Evolutionary conservation across 2,797 vertebrate species (phyloP), one percentile per base, ranked within the genome.

Genomic region (Chiroxiphia lanceolata): DNA sequence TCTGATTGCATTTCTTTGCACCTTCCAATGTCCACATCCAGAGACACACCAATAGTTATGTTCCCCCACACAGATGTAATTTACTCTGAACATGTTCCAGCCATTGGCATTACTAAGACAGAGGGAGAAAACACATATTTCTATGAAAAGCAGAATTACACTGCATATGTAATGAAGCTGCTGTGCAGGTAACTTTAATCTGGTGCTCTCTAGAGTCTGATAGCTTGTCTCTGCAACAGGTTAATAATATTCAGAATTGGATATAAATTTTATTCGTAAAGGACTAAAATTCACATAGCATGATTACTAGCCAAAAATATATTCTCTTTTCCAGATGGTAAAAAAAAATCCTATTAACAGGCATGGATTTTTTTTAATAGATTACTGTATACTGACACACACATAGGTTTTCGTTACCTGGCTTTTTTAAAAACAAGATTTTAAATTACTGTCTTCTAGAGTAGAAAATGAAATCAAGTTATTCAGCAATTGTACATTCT

Each of bases 241-340:
- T 88, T 94, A 90, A 83, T 93, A 63, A 91, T 56, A 88, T 80
- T 83, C 72, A 88, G 76, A 91, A 91, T 38, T 74, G 61, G 36
- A 44, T 57, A 90, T 94, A 93, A 91, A 83, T 96, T 88, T 86
- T 56, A 68, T 13, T 36, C 60, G 2, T 36, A 77, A 86, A 87
- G 56, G 21, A 40, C 50, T 67, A 56, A 85, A 91, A 91, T 67
- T 88, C 79, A 26, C 15, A 64, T 26, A 48, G 31, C 25, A 22
- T 77, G 68, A 90, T 83, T 90, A 54, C 40, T 75, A 64, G 72
- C 47, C 68, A 56, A 88, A 93, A 91, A 91, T 63, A 63, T 36
- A 83, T 85, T 85, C 40, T 8, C 15, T 77, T 88, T 95, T 71
- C 51, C 23, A 80, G 64, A 63, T 34, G 88, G 40, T 54, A 44